Conservation (phyloP, 1,140 invertebrate species). For the Stratiolaelaps scimitus region DNA sequence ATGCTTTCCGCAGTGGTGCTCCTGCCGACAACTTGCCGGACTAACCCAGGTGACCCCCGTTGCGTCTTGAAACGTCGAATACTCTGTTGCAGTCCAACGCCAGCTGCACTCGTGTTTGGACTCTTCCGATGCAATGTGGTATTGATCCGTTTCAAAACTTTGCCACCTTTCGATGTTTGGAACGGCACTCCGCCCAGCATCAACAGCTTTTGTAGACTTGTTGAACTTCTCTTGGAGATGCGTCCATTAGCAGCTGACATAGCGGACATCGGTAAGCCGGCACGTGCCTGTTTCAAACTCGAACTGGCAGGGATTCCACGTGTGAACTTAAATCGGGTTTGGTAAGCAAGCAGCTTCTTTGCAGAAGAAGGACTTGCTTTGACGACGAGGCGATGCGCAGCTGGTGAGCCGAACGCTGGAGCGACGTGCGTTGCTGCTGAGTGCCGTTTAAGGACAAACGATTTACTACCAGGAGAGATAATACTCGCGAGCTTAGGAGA, state of each 20-base stretch:
- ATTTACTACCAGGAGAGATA: too few relatives aligned
- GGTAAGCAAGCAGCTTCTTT: not conserved
- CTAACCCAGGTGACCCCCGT: not conserved
- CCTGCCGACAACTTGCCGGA: not conserved
- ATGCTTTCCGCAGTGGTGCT: not conserved
- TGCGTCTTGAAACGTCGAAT: not conserved
- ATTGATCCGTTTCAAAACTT: slow-evolving; percentile 26
- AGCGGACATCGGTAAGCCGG: not conserved
- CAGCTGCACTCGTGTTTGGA: not conserved
- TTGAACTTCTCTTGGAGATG: not conserved
- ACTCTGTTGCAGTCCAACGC: not conserved
- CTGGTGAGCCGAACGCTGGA: too few relatives aligned
- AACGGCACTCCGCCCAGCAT: slow-evolving; percentile 21
- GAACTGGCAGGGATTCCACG: not conserved
- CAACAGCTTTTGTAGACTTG: not conserved
- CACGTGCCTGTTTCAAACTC: not conserved
- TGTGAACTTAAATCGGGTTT: not conserved
- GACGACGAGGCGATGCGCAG: too few relatives aligned
- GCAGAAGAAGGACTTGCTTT: too few relatives aligned
- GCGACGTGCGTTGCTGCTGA: too few relatives aligned
- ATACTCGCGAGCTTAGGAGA: too few relatives aligned
- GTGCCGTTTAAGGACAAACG: too few relatives aligned
- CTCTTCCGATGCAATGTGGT: not conserved
- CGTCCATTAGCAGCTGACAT: not conserved
- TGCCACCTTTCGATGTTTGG: slow-evolving; percentile 21